These are phyloP conservation scores for Planococcus citri DNA, from an alignment of 1,140 invertebrate species.

Conservation along the genomic window DNA sequence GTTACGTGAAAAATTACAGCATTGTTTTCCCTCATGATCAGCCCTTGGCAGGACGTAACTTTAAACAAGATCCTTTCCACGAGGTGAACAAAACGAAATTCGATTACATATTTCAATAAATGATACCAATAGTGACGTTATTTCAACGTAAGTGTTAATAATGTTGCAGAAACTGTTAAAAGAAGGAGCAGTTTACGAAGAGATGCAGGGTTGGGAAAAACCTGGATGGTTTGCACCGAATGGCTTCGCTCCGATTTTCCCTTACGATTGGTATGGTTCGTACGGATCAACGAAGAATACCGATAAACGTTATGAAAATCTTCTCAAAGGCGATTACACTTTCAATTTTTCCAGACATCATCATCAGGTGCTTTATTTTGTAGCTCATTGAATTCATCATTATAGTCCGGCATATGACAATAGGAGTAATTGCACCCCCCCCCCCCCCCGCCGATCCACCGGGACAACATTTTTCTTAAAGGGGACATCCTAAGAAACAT, in stretches of 20 bases:
- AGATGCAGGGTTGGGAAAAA: constrained; percentile 72
- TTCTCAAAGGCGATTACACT: constrained; percentile 58
- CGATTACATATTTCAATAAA: constrained; percentile 13
- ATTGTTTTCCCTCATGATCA: constrained; percentile 75
- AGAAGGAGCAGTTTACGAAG: constrained; percentile 69
- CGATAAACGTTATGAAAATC: constrained; percentile 50
- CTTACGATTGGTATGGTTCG: constrained; percentile 73
- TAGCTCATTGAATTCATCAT: too few species aligned
- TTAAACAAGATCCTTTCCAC: constrained; percentile 53
- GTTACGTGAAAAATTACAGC: constrained; percentile 74
- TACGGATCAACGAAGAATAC: constrained; percentile 52
- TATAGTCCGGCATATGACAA: too few species aligned
- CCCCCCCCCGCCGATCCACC: too few species aligned
- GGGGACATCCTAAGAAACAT: too few species aligned
- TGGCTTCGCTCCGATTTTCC: constrained; percentile 39
- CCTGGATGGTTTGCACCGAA: constrained; percentile 56
- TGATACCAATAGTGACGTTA: too few species aligned
- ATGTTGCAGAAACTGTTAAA: constrained; percentile 44
- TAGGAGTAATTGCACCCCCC: too few species aligned
- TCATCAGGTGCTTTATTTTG: constrained; percentile 56
- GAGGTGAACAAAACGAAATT: constrained; percentile 35
- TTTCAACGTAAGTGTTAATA: too few species aligned
- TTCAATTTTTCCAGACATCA: constrained; percentile 71
- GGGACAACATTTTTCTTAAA: too few species aligned
- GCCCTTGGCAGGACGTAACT: constrained; percentile 63